Base-by-base conservation (phyloP, 2,797 vertebrate genomes). In the Acomys russatus region DNA sequence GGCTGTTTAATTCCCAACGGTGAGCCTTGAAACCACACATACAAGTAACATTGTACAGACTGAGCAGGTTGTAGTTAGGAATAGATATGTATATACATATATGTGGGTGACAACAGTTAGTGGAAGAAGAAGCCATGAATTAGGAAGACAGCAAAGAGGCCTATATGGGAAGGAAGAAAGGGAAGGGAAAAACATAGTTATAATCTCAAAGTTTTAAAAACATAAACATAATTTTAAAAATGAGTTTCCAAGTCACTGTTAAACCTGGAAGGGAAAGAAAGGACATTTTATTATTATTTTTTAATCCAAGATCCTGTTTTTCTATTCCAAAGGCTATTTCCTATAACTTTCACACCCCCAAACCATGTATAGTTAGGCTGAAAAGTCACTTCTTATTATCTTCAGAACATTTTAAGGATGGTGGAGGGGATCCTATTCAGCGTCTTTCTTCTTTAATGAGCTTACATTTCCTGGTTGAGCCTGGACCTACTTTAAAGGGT, bases 401-500 rank as follows among this genome's bases (percentile, higher is more conserved):
- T 95, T 91, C 73, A 94, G 93, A 88, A 38, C 56, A 38, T 20
- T 25, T 28, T 82, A 88, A 92, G 68, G 56, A 17, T 44, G 33
- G 30, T 90, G 56, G 94, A 84, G 95, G 22, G 70, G 71, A 70
- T 59, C 68, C 91, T 93, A 90, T 56, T 93, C 49, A 82, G 59
- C 61, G 68, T 44, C 88, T 80, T 86, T 79, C 94, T 88, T 30
- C 88, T 87, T 82, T 93, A 96, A 96, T 78, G 70, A 96, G 64
- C 88, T 88, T 74, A 91, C 25, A 71, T 94, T 96, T 96, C 79
- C 92, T 97, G 64, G 63, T 89, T 64, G 12, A 91, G 66, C 33
- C 82, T 74, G n/a, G 82, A 70, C 89, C 66, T 84, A 17, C 35
- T 91, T 79, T 89, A 78, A 93, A 96, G 74, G 49, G 33, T 73